These are phyloP conservation scores for Pilophorus perplexus DNA, from an alignment of 2,888 invertebrate species.

Conservation along the genomic window DNA sequence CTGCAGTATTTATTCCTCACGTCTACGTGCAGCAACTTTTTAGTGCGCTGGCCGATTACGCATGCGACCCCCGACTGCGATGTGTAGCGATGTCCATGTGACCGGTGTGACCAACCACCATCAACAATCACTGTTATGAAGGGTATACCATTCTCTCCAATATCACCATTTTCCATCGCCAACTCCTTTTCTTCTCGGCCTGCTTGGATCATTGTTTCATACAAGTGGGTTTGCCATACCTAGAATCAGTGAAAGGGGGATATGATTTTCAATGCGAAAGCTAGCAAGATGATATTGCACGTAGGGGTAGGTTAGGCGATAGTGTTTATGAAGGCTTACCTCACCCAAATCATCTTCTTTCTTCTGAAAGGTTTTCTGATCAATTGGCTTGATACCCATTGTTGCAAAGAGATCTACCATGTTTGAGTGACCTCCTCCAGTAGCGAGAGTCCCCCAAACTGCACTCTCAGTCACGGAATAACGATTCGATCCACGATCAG, in stretches of 20 bases:
- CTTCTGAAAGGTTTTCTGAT: neutral
- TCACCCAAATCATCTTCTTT: neutral
- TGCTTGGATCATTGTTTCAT: neutral
- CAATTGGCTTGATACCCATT: neutral
- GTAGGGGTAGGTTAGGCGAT: neutral
- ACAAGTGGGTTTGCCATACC: neutral
- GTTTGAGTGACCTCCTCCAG: neutral
- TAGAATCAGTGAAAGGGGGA: neutral
- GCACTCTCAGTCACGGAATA: neutral
- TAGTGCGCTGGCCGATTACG: neutral
- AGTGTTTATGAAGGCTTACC: neutral
- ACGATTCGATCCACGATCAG: neutral
- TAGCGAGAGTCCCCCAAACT: neutral
- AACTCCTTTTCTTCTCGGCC: neutral
- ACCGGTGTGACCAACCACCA: conserved; percentile 15
- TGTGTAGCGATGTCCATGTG: conserved; percentile 2
- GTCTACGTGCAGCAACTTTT: conserved; percentile 8
- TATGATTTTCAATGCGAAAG: neutral
- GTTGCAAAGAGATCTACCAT: conserved; percentile 2
- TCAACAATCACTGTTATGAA: conserved; percentile 11
- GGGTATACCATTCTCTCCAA: neutral
- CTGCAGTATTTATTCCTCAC: conserved; percentile 17
- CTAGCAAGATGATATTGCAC: neutral
- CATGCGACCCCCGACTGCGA: conserved; percentile 1
- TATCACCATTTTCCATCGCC: neutral